Base-by-base conservation (phyloP, 2,113 vertebrate genomes). In the Pyrgilauda ruficollis region DNA sequence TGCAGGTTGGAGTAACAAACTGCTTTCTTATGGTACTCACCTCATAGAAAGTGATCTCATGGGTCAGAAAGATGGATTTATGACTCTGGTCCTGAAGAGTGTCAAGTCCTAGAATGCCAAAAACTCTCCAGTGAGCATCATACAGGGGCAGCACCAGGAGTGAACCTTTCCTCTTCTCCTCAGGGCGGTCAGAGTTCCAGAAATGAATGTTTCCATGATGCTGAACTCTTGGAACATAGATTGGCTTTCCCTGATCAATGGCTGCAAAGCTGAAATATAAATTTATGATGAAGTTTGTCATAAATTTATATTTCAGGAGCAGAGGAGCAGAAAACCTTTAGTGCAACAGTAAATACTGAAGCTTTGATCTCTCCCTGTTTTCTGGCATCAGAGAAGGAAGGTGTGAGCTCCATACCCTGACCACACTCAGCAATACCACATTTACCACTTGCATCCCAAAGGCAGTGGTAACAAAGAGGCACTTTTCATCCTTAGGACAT, bases 11-110 rank as follows among this genome's bases (percentile, higher is more conserved):
- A 26, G 41, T 47, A 41, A 74, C 56, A 47, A 77, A 61, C 21
- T 55, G 37, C 37, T 62, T 67, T 70, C 13, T 84, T 44, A 30
- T 69, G 35, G 55, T 46, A 52, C 95, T n/a, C 67, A 98, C 98
- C 97, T 98, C 98, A 17, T 98, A 98, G 97, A 98, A 98, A 47
- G 74, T 89, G 79, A 98, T 98, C 91, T 98, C 98, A 24, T 98
- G 98, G 66, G 90, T 86, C 35, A 97, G 83, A 59, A 98, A 98
- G 87, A 98, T 96, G 74, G 87, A 97, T 89, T 96, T 64, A n/a
- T 98, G 83, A 30, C 26, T 14, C 16, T 66, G 53, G 69, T 98
- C 97, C 81, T 26, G 63, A 84, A 98, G 95, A 8, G 98, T 98
- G 67, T 98, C 98, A 73, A 98, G 46, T 80, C 97, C 98, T 46